A percentile compares a stretch with the other conserved stretches of the same genome.
phyloP scores from a whole-genome alignment of 2,797 vertebrate genomes.

The Sebastes taczanowskii region DNA sequence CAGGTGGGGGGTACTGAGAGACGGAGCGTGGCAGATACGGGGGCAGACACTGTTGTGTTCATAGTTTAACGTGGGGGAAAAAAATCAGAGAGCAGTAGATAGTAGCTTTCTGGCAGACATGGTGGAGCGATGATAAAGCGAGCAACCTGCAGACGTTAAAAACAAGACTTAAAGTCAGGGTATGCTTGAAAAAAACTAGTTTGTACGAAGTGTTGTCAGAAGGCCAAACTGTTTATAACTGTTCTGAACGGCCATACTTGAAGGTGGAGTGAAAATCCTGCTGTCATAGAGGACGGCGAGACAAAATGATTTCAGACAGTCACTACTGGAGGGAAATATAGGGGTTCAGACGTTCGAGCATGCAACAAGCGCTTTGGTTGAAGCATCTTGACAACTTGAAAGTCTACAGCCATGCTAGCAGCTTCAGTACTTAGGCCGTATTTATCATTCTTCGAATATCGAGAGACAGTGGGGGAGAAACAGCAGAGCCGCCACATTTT shows the following conservation, averaged over 20 bases:
- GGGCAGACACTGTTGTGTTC: conserved; percentile 24
- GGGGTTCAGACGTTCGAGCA: background rate
- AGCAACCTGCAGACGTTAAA: background rate
- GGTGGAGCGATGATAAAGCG: background rate
- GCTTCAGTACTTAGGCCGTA: too few relatives aligned
- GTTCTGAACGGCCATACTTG: background rate
- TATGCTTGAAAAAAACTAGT: background rate
- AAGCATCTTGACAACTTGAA: background rate
- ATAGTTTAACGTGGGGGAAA: background rate
- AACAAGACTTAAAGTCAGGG: background rate
- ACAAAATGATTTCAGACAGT: too few relatives aligned
- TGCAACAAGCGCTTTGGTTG: background rate
- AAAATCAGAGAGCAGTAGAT: background rate
- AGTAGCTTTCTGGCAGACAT: background rate
- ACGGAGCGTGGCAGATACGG: conserved; percentile 2
- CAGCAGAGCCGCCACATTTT: too few relatives aligned
- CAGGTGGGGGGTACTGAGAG: conserved; percentile 39
- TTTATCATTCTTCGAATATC: background rate
- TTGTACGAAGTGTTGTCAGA: background rate
- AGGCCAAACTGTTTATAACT: background rate
- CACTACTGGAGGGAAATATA: background rate
- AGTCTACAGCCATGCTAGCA: background rate
- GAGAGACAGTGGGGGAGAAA: too few relatives aligned
- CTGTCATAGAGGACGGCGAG: too few relatives aligned
- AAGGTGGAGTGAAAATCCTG: too few relatives aligned